phyloP scores from a whole-genome alignment of 2,113 vertebrate genomes.

The Charadrius vociferus region DNA sequence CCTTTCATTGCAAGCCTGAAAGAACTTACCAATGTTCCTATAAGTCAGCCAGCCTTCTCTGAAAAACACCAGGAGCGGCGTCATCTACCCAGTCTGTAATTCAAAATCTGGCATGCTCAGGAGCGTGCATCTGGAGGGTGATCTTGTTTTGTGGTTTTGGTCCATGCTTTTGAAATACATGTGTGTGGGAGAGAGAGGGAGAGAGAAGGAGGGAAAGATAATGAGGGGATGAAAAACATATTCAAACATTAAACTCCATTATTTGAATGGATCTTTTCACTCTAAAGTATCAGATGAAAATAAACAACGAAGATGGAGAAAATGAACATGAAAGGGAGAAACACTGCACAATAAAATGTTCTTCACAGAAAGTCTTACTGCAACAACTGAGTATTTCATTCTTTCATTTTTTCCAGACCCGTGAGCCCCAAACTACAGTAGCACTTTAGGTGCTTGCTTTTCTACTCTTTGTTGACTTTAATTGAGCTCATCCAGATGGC shows the following conservation, averaged over 20 bases:
- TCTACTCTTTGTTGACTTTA: background rate
- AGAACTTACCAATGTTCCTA: background rate
- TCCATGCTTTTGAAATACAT: background rate
- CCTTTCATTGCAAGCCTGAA: background rate
- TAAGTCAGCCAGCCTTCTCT: background rate
- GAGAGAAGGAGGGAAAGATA: background rate
- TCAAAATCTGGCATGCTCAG: background rate
- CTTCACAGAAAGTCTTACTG: background rate
- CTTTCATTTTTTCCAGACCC: background rate
- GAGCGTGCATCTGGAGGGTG: background rate
- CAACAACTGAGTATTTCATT: background rate
- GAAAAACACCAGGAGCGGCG: background rate
- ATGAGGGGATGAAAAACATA: background rate
- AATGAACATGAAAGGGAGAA: background rate
- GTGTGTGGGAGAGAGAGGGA: rapidly evolving
- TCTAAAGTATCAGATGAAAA: background rate
- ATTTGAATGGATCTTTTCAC: background rate
- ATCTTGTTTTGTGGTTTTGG: background rate
- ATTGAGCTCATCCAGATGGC: background rate
- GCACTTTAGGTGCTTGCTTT: background rate
- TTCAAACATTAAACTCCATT: background rate
- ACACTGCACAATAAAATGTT: background rate
- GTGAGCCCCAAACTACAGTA: background rate
- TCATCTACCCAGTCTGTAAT: background rate
- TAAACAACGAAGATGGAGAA: background rate